Evolutionary conservation across 2,888 invertebrate species (phyloP).

Genomic region (Tetheella fluctuosa): DNA sequence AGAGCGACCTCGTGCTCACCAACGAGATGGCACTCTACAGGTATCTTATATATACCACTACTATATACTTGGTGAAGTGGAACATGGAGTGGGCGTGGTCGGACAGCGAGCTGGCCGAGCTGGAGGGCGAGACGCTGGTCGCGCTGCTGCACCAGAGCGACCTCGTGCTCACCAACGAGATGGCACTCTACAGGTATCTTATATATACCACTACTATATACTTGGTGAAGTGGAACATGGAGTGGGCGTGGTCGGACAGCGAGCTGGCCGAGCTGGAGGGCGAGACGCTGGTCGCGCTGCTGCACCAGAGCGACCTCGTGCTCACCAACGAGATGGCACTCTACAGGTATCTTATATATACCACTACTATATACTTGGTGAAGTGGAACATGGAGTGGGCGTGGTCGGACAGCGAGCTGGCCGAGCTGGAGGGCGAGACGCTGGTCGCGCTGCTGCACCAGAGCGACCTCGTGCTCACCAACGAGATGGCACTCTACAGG

Average conservation of each 20-base stretch:
- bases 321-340: constrained; percentile 94
- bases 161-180: constrained; percentile 95
- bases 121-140: constrained; percentile 91
- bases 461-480: constrained; percentile 94
- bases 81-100: constrained; percentile 93
- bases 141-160: constrained; percentile 92
- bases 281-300: constrained; percentile 89
- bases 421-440: constrained; percentile 91
- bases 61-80: constrained; percentile 93
- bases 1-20: constrained; percentile 94
- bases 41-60: constrained; percentile 51
- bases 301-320: constrained; percentile 94
- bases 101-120: constrained; percentile 90
- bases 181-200: constrained; percentile 89
- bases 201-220: constrained; percentile 45
- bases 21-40: constrained; percentile 94
- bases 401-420: constrained; percentile 90
- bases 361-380: constrained; percentile 85
- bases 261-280: constrained; percentile 93
- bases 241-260: constrained; percentile 89
- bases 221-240: constrained; percentile 96
- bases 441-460: constrained; percentile 91
- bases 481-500: constrained; percentile 93
- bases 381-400: constrained; percentile 96
- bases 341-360: constrained; percentile 82